Evolutionary conservation across 2,113 vertebrate species (phyloP).

Genomic region (Ailurus styani): DNA sequence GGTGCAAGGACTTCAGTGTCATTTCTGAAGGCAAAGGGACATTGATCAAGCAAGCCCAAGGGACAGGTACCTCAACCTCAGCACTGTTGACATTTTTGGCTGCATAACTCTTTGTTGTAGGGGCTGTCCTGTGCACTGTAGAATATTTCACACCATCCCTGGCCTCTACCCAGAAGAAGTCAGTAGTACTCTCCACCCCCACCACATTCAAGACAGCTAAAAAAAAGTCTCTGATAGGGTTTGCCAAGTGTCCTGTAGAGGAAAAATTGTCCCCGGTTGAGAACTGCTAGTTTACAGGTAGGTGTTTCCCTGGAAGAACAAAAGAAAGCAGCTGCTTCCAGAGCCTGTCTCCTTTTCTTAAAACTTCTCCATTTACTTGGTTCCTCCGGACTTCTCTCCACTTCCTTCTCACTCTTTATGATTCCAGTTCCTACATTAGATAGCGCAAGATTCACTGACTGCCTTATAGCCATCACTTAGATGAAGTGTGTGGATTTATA

Average conservation of each 20-base stretch:
- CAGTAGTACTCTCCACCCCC: background rate
- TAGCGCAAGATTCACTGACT: background rate
- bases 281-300: background rate
- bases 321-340: background rate
- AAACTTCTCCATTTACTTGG: background rate
- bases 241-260: background rate
- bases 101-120: background rate
- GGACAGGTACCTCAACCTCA: background rate
- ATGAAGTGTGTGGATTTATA: background rate
- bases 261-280: accelerated
- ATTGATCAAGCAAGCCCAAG: background rate
- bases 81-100: background rate
- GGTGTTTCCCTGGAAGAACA: background rate
- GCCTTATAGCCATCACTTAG: background rate
- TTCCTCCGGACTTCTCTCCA: background rate
- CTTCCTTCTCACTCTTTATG: background rate
- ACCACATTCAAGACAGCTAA: background rate
- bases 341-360: background rate
- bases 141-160: too few relatives aligned
- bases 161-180: background rate
- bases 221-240: background rate
- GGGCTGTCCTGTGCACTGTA: background rate
- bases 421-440: background rate
- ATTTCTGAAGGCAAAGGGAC: background rate
- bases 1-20: background rate